These are phyloP conservation scores for Protobothrops flavoviridis DNA, from an alignment of 2,113 vertebrate species.

Conservation along the genomic window DNA sequence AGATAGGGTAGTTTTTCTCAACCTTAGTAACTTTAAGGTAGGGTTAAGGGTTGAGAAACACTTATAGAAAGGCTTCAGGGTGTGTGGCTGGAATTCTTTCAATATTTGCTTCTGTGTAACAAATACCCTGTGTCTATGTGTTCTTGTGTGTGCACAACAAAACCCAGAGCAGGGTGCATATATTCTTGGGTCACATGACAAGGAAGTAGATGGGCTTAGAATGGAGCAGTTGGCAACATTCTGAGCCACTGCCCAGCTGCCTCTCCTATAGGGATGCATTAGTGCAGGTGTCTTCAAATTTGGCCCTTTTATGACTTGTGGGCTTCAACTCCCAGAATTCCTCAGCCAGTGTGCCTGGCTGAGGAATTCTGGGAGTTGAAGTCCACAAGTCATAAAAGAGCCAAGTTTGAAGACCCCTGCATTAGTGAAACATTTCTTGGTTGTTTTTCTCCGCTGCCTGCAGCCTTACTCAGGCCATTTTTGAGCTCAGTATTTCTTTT, in stretches of 20 bases:
- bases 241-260: background rate
- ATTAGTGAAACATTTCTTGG: background rate
- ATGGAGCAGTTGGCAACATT: background rate
- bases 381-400: no score
- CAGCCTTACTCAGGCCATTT: background rate
- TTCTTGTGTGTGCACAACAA: background rate
- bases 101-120: background rate
- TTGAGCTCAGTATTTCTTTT: background rate
- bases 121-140: background rate
- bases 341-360: no score
- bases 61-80: background rate
- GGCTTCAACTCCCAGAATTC: no score
- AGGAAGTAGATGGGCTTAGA: background rate
- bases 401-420: no score
- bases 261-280: background rate
- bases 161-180: background rate
- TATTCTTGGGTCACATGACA: background rate
- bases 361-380: no score
- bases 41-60: background rate
- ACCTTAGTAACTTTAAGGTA: background rate
- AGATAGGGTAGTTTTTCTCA: background rate
- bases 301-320: no score
- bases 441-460: background rate
- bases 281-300: no score
- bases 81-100: background rate